These are phyloP conservation scores for Menidia menidia DNA, from an alignment of 2,797 vertebrate genomes.

Conservation along the genomic window DNA sequence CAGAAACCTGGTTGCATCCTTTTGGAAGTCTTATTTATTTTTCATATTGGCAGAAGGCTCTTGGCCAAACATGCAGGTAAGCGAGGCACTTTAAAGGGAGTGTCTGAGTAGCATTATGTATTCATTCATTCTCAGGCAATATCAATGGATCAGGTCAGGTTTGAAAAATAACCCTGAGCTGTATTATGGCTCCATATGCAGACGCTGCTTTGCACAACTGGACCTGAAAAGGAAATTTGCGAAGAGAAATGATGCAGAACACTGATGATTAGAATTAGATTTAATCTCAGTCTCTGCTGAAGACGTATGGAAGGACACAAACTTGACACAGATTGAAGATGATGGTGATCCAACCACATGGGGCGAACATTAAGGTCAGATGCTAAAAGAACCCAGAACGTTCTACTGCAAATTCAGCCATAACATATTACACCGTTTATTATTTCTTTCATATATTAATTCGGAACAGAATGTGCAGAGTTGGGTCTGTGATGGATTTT, in stretches of 20 bases:
- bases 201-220: not conserved
- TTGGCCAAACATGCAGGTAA: not conserved
- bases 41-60: not conserved
- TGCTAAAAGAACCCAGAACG: not conserved
- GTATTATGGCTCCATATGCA: not conserved
- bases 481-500: not conserved
- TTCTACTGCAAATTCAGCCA: no score
- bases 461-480: no score
- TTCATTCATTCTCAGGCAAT: not conserved
- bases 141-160: not conserved
- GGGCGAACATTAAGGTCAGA: no score
- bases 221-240: not conserved
- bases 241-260: not conserved
- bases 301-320: not conserved
- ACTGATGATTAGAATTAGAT: not conserved
- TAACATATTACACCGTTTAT: no score
- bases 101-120: not conserved
- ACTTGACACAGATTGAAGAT: not conserved
- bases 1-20: not conserved
- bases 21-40: not conserved
- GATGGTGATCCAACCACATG: not conserved
- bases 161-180: not conserved
- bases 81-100: not conserved
- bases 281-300: not conserved
- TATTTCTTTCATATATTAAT: not conserved